Base-by-base conservation (phyloP, 2,113 vertebrate species). In the Ranitomeya imitator region DNA sequence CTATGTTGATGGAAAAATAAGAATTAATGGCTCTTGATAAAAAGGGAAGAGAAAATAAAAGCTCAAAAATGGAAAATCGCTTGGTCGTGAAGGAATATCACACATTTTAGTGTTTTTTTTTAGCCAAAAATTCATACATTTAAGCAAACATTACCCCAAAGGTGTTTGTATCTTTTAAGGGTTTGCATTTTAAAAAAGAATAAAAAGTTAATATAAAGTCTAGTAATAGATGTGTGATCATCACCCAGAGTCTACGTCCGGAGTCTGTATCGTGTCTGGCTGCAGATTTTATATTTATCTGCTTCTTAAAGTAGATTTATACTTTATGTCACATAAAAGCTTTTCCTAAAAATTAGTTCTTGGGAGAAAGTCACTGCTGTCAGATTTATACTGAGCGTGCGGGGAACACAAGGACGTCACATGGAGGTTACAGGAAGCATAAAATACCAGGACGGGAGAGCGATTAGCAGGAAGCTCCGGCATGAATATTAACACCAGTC, bases 331-430 rank as follows among this genome's bases (percentile, higher is more conserved):
- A 21, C 52, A 54, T 54, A 18, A 55, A 79, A n/a, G 52, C 54
- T 80, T 26, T 80, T 80, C 9, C 78, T 59, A 60, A 59, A 80
- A 59, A 59, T 60, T 14, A n/a, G 55, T 57, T 23, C 19, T 55
- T 79, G 52, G 52, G 10, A 79, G 51, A 79, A 79, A 79, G 77
- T 79, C 52, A 79, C 23, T 79, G 77, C 57, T 79, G 52, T 79
- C 55, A 65, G 61, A 63, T 65, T 65, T 80, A 60, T 18, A 59
- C 59, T 54, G 16, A 31, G 23, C 26, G n/a, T 60, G 14, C 10
- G 51, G 57, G 57, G 45, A 83, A 63, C 0, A 23, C 31, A 63
- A 83, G 60, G 81, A n/a, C 61, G 6, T 67, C 61, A 19, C 18
- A 14, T 21, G 12, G 81, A 83, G 61, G 60, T 21, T 83, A 83